A percentile compares a stretch with the other conserved stretches of the same genome.
phyloP scores from a whole-genome alignment of 1,140 invertebrate species.

The fruit fly (Drosophila melanogaster) region DNA sequence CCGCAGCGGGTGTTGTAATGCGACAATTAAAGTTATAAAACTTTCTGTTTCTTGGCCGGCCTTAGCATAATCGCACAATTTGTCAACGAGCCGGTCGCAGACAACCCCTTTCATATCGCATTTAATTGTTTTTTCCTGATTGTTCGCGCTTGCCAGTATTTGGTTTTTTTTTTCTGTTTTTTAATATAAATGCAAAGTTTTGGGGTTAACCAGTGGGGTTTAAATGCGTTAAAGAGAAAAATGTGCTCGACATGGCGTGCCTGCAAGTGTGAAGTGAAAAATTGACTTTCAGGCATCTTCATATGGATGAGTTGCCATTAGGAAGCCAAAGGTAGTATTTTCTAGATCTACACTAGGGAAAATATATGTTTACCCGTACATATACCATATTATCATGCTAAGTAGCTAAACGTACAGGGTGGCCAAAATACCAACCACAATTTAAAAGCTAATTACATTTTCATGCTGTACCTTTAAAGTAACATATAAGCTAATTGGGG shows the following conservation, averaged over 20 bases:
- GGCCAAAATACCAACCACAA: no score
- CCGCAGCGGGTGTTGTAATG: conserved; percentile 38
- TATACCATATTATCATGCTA: not conserved
- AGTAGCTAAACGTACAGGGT: no score
- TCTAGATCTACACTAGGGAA: not conserved
- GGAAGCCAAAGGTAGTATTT: conserved; percentile 11
- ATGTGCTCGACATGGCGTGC: conserved; percentile 46
- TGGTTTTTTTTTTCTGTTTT: conserved; percentile 18
- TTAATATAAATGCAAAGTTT: conserved; percentile 72
- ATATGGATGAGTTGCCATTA: conserved; percentile 34
- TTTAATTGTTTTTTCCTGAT: conserved; percentile 41
- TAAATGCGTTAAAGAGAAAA: conserved; percentile 73
- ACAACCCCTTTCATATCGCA: conserved; percentile 55
- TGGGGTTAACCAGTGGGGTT: conserved; percentile 26
- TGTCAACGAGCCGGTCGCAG: conserved; percentile 49
- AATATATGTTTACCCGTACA: no score
- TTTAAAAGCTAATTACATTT: not conserved
- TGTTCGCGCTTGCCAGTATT: not conserved
- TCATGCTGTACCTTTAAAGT: not conserved
- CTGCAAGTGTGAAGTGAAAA: conserved; percentile 57
- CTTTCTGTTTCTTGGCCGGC: conserved; percentile 16
- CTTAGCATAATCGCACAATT: conserved; percentile 73
- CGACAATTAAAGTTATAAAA: conserved; percentile 70
- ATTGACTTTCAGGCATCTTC: conserved; percentile 7
- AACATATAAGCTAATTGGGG: no score